phyloP scores from a whole-genome alignment of 1,140 invertebrate species.

The Rhagoletis zephyria region DNA sequence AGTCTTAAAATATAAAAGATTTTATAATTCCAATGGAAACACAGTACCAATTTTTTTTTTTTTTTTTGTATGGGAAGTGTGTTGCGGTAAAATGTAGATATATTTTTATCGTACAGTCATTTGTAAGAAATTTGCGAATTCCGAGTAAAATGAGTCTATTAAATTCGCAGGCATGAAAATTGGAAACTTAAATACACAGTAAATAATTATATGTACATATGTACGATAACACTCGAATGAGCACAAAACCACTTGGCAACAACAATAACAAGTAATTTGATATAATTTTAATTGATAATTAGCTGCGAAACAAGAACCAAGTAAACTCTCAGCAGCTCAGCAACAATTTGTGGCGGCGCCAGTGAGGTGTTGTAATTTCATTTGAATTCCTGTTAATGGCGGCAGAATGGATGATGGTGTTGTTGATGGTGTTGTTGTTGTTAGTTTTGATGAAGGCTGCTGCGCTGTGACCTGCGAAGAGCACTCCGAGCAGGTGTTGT shows the following conservation, averaged over 20 bases:
- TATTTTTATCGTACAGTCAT: no score
- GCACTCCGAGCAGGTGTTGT: slow-evolving; percentile 53
- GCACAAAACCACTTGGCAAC: not conserved
- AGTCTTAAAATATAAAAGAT: no score
- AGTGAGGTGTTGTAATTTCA: slow-evolving; percentile 7
- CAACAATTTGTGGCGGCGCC: slow-evolving; percentile 1
- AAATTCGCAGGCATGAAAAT: not conserved
- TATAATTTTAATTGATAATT: not conserved
- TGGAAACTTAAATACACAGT: not conserved
- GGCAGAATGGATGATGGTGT: not conserved
- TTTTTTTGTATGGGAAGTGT: no score
- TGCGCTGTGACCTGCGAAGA: not conserved
- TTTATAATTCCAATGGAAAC: no score
- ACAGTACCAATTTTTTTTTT: no score
- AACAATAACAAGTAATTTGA: slow-evolving; percentile 16
- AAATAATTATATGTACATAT: not conserved
- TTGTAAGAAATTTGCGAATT: not conserved
- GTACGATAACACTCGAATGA: slow-evolving; percentile 6
- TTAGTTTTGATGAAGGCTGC: not conserved
- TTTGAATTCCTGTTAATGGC: slow-evolving; percentile 12
- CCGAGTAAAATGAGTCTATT: not conserved
- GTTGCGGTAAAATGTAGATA: no score
- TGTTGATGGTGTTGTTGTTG: not conserved
- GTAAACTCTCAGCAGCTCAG: not conserved
- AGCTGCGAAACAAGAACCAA: not conserved